phyloP scores from a whole-genome alignment of 2,888 invertebrate species.

The Chalcis sispes region DNA sequence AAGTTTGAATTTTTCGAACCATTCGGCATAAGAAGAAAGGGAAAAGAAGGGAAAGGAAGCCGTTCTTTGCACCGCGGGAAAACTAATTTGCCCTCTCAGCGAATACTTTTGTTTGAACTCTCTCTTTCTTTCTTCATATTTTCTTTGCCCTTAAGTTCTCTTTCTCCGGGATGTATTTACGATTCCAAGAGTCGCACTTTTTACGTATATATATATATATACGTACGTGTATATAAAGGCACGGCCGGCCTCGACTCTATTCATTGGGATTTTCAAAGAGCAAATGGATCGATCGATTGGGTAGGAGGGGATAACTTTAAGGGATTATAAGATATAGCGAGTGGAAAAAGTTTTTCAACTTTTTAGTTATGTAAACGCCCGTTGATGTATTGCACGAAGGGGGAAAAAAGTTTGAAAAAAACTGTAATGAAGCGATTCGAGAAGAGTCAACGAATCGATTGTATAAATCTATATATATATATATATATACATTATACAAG shows the following conservation, averaged over 20 bases:
- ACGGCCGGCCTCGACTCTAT: not conserved
- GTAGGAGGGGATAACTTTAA: constrained; percentile 33
- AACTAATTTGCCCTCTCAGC: constrained; percentile 42
- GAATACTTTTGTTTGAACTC: constrained; percentile 41
- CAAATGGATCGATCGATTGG: constrained; percentile 19
- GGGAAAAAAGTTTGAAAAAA: constrained; percentile 13
- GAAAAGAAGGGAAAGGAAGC: not conserved
- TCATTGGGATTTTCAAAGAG: constrained; percentile 10
- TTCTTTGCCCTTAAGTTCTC: too few species aligned
- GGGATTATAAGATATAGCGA: constrained; percentile 14
- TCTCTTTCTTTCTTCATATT: too few species aligned
- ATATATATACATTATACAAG: not conserved
- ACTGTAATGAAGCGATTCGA: constrained; percentile 23
- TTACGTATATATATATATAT: too few species aligned
- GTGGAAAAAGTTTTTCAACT: constrained; percentile 34
- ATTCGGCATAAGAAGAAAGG: not conserved
- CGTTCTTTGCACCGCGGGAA: not conserved
- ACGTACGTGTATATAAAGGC: too few species aligned
- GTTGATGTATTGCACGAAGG: not conserved
- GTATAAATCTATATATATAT: too few species aligned
- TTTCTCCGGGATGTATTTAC: constrained; percentile 34
- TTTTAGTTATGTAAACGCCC: constrained; percentile 8
- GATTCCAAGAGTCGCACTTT: not conserved
- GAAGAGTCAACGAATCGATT: constrained; percentile 1
- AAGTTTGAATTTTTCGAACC: not conserved